Conservation (phyloP, 2,113 vertebrate genomes). For the Eonycteris spelaea region DNA sequence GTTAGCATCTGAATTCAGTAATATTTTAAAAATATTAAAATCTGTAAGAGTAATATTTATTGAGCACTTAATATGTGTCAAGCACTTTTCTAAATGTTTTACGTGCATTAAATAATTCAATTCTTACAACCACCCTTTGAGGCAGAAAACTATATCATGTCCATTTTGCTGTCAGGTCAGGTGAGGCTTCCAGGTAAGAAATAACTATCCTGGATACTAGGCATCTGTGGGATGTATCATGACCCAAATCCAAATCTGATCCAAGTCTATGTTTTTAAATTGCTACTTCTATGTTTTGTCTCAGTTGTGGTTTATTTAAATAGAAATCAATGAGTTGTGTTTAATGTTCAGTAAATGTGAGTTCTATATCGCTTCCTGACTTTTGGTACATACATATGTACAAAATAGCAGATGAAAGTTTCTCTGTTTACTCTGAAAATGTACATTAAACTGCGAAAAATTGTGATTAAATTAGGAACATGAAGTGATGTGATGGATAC, state of each 20-base stretch:
- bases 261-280: background rate
- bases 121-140: background rate
- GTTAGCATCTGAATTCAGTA: background rate
- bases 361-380: background rate
- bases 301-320: background rate
- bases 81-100: background rate
- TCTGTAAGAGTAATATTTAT: background rate
- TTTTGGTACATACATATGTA: background rate
- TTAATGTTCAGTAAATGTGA: background rate
- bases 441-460: background rate
- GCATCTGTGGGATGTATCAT: background rate
- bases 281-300: background rate
- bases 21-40: conserved; percentile 1
- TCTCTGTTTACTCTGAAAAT: background rate
- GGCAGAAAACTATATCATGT: background rate
- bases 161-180: background rate
- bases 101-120: background rate
- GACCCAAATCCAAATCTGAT: background rate
- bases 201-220: background rate
- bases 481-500: background rate
- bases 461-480: background rate
- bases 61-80: background rate
- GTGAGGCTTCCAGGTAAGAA: background rate
- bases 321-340: background rate
- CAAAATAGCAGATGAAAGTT: background rate